Conservation (phyloP, 2,113 vertebrate species). For the Eolophus roseicapilla region DNA sequence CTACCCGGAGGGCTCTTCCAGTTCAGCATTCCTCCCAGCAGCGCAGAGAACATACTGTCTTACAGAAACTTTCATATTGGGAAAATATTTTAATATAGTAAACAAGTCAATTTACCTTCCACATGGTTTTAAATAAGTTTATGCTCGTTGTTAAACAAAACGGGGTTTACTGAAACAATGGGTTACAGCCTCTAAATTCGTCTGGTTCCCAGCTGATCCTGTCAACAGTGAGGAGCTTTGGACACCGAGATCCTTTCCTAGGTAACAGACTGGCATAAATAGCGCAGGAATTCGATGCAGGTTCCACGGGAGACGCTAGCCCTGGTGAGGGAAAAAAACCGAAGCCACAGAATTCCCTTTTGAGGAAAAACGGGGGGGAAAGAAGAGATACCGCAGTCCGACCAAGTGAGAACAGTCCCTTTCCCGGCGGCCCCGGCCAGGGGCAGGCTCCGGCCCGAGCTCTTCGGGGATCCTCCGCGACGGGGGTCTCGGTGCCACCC, state of each 20-base stretch:
- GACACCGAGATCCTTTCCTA: constrained; percentile 22
- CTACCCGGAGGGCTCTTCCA: not conserved
- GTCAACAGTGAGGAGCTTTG: not conserved
- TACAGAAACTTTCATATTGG: constrained; percentile 53
- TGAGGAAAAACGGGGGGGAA: not conserved
- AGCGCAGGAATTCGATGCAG: constrained; percentile 6
- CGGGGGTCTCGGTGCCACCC: not conserved
- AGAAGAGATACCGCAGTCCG: not conserved
- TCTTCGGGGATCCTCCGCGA: not conserved
- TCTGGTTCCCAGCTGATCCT: constrained; percentile 35
- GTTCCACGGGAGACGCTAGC: constrained; percentile 22
- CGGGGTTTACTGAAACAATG: not conserved
- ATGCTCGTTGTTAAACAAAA: constrained; percentile 50
- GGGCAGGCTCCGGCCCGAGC: not conserved
- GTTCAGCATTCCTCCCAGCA: not conserved
- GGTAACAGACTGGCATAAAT: constrained; percentile 1
- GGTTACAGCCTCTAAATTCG: constrained; percentile 34
- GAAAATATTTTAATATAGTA: constrained; percentile 71
- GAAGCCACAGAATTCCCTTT: constrained; percentile 43
- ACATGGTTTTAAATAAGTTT: constrained; percentile 60
- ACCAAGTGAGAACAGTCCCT: not conserved
- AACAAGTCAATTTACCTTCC: constrained; percentile 56
- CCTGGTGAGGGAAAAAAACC: not conserved
- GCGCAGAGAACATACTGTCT: constrained; percentile 24
- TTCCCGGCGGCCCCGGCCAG: not conserved